Conservation (phyloP, 2,797 vertebrate species). For the Brachymystax lenok region DNA sequence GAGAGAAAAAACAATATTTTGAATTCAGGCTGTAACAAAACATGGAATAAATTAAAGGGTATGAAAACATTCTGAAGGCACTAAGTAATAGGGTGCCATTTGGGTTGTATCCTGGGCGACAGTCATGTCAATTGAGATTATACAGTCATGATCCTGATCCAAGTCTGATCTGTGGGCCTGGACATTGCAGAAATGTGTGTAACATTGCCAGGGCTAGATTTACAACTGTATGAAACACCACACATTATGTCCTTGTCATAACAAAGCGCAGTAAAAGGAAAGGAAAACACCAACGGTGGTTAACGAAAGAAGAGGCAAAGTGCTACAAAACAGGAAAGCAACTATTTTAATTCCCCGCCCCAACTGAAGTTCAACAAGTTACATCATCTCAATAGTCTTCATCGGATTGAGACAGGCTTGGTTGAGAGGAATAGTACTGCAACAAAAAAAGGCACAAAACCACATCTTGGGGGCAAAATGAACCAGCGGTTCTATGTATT, state of each 20-base stretch:
- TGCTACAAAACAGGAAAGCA: constrained; percentile 73
- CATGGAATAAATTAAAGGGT: too few relatives aligned
- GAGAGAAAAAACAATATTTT: too few relatives aligned
- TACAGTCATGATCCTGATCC: constrained; percentile 35
- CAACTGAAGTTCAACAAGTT: constrained; percentile 65
- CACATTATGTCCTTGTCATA: too few relatives aligned
- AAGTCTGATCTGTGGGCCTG: constrained; percentile 10
- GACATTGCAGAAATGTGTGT: not conserved
- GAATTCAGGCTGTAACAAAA: too few relatives aligned
- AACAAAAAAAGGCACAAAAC: constrained; percentile 72
- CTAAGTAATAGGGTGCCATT: too few relatives aligned
- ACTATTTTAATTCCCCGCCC: constrained; percentile 71
- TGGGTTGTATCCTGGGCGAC: not conserved
- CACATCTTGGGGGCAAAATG: constrained; percentile 27
- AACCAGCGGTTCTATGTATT: constrained; percentile 18
- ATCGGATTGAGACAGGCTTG: constrained; percentile 65
- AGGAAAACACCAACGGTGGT: not conserved
- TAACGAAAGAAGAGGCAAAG: constrained; percentile 32
- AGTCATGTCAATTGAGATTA: constrained; percentile 19
- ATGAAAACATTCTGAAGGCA: too few relatives aligned
- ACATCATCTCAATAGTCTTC: constrained; percentile 62
- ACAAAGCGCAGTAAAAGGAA: not conserved
- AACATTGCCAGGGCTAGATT: not conserved
- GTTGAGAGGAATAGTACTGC: constrained; percentile 55
- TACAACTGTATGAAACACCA: not conserved